phyloP scores from a whole-genome alignment of 2,888 invertebrate species.

The Unio pictorum region DNA sequence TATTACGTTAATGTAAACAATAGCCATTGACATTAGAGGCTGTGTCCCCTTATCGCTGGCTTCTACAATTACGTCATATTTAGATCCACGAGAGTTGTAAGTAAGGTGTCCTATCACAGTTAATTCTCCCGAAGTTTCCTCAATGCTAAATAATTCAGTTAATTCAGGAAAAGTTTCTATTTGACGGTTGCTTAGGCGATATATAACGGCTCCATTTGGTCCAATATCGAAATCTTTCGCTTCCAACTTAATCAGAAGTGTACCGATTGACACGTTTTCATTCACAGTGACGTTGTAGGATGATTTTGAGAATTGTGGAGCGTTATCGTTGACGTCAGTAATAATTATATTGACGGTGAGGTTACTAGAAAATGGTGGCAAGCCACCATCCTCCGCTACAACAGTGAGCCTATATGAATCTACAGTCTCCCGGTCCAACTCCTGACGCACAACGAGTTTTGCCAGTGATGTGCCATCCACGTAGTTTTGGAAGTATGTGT shows the following conservation, averaged over 20 bases:
- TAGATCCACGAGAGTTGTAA: slow-evolving; percentile 38
- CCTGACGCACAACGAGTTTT: slow-evolving; percentile 40
- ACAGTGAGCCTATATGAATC: slow-evolving; percentile 46
- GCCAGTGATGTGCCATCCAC: slow-evolving; percentile 51
- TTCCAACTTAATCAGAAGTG: slow-evolving; percentile 74
- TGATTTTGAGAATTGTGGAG: slow-evolving; percentile 38
- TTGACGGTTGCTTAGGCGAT: slow-evolving; percentile 65
- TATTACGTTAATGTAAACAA: slow-evolving; percentile 77
- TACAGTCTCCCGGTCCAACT: slow-evolving; percentile 47
- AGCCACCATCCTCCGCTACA: slow-evolving; percentile 50
- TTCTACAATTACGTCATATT: slow-evolving; percentile 49
- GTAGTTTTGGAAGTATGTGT: slow-evolving; percentile 30
- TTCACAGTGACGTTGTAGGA: slow-evolving; percentile 41
- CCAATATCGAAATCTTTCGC: slow-evolving; percentile 90
- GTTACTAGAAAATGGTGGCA: slow-evolving; percentile 37
- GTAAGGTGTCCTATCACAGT: slow-evolving; percentile 30
- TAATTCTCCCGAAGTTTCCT: slow-evolving; percentile 51
- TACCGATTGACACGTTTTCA: slow-evolving; percentile 34
- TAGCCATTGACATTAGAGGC: slow-evolving; percentile 50
- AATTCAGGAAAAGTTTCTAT: slow-evolving; percentile 28
- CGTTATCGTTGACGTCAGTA: slow-evolving; percentile 51
- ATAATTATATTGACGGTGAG: slow-evolving; percentile 38
- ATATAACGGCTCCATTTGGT: slow-evolving; percentile 77
- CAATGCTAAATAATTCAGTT: slow-evolving; percentile 45
- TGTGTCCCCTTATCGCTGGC: slow-evolving; percentile 56